Evolutionary conservation across 2,113 vertebrate species (phyloP).

Genomic region (Gymnobelideus leadbeateri): DNA sequence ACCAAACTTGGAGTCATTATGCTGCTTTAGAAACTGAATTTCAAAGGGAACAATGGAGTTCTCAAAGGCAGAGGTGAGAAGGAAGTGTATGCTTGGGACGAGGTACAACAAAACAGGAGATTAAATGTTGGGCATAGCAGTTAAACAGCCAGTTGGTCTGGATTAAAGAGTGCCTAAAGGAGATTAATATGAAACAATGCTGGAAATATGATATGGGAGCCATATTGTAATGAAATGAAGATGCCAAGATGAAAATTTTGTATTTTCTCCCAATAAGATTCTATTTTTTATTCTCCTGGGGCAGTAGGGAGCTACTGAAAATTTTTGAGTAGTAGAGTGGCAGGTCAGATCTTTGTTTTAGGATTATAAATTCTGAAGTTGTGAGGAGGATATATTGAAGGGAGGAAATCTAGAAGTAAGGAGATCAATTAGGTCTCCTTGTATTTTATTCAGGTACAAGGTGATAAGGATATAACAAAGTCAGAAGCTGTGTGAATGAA

Average conservation of each 20-base stretch:
- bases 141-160: neutral
- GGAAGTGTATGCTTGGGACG: neutral
- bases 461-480: neutral
- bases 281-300: neutral
- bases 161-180: neutral
- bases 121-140: neutral
- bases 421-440: neutral
- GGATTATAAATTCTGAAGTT: neutral
- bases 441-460: neutral
- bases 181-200: neutral
- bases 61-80: neutral
- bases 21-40: neutral
- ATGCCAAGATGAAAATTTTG: neutral
- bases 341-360: neutral
- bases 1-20: neutral
- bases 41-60: neutral
- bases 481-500: neutral
- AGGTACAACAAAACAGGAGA: neutral
- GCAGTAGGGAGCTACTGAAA: neutral
- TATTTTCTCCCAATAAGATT: neutral
- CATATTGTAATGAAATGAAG: neutral
- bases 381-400: neutral
- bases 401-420: neutral
- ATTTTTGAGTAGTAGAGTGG: neutral
- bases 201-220: neutral